Evolutionary conservation across 2,113 vertebrate species (phyloP), one percentile per base, ranked within the genome.

Genomic region (Acrocephalus arundinaceus): DNA sequence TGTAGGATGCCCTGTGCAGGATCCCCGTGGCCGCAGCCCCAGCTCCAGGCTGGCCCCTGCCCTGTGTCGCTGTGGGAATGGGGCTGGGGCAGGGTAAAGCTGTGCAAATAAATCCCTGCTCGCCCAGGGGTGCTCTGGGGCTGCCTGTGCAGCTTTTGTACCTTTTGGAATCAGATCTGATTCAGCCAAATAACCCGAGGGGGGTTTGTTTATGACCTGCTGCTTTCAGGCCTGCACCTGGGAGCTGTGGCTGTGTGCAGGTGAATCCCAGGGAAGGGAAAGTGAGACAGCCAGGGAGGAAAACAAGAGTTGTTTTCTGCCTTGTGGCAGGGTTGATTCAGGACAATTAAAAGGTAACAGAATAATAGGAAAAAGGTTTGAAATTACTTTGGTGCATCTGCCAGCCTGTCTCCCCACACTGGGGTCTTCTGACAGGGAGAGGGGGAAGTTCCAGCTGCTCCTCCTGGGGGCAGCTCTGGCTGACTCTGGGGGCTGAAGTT

Each of bases 331-430:
- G 19, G 54, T 45, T 57, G 54, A 46, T 73, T 85, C 46, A 11
- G 85, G 51, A 37, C 20, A 24, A 5, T 62, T 65, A 54, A 43
- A 88, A 75, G 62, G 48, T 33, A 72, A 74, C 23, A 83, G 71
- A 85, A 24, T 37, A 58, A 80, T 6, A 4, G 31, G 61, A 11
- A 68, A 49, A 59, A 74, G 52, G 72, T 37, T 6, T n/a, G 71
- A 46, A 79, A 80, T 71, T 12, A 11, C 37, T 66, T 51, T 20
- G 25, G 3, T 87, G 33, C 11, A 4, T 63, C 12, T 58, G 21
- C 48, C 9, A 27, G 59, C 22, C 68, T 13, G 0, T 48, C 39
- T 58, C 33, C 22, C n/a, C 4, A 0, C 8, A 9, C 4, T 74
- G 78, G 78, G 52, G 27, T 48, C n/a, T 49, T 22, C 18, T 74